Evolutionary conservation across 2,797 vertebrate species (phyloP).

Genomic region (Pseudopleuronectes americanus): DNA sequence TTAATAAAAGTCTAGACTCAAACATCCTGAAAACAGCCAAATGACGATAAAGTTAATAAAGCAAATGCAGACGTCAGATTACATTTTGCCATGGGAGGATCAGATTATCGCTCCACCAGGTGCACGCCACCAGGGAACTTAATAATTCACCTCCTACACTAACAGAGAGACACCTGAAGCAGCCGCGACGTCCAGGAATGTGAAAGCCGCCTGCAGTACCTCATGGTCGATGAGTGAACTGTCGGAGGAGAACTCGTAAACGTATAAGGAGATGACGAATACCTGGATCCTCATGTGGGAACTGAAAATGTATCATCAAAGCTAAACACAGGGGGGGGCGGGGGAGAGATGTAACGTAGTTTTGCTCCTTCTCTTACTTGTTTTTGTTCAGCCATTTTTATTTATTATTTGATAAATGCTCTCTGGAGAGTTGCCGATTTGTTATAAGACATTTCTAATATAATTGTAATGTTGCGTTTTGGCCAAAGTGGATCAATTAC

Average conservation of each 20-base stretch:
- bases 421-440: too few relatives aligned
- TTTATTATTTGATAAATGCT: too few relatives aligned
- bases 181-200: slow-evolving; percentile 54
- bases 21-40: not conserved
- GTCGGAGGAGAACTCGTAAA: slow-evolving; percentile 29
- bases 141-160: not conserved
- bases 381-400: too few relatives aligned
- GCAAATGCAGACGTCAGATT: too few relatives aligned
- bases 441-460: too few relatives aligned
- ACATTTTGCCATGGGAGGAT: too few relatives aligned
- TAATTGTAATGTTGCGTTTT: not conserved
- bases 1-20: not conserved
- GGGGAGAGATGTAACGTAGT: too few relatives aligned
- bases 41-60: too few relatives aligned
- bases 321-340: not conserved
- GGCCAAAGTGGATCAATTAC: not conserved
- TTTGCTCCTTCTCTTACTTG: too few relatives aligned
- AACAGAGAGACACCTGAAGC: slow-evolving; percentile 48
- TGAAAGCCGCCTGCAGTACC: slow-evolving; percentile 36
- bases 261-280: slow-evolving; percentile 13
- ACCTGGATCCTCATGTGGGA: not conserved
- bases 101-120: not conserved
- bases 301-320: not conserved
- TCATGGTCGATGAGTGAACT: slow-evolving; percentile 45
- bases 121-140: slow-evolving; percentile 5